Base-by-base conservation (phyloP, 2,797 vertebrate genomes). In the Smutsia gigantea region DNA sequence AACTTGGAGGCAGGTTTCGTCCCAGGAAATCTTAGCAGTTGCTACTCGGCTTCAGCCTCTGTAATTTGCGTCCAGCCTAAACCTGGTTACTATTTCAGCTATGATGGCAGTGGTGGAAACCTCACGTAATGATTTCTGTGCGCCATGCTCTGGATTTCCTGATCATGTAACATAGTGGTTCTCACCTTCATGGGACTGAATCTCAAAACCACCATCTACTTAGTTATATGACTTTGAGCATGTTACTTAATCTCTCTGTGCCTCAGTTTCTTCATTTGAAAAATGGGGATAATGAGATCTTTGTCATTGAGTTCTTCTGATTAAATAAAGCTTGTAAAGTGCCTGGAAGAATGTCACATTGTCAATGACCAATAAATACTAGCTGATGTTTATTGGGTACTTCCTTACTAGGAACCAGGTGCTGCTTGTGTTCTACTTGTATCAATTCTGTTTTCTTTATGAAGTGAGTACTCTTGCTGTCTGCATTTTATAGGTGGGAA, bases 211-310 rank as follows among this genome's bases (percentile, higher is more conserved):
- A 49, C 34, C 2, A 0, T 71, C 4, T n/a, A 21, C 23, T 13
- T 51, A 34, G 25, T 75, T 86, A 34, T 19, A 29, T 71, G 81
- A 78, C 84, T 10, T 63, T 42, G 17, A 91, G 46, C 57, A 82
- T 34, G 25, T 82, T 59, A 23, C 64, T 71, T 61, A 51, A 34
- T 23, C 14, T 61, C 69, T 87, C 51, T 9, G 25, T 57, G 51
- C 55, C 63, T 89, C 75, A 11, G 46, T 66, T 90, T 92, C 72
- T 85, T 90, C 85, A 39, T 88, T 57, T 78, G 51, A 63, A 63
- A 95, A 93, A 55, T n/a, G 53, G 14, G 51, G 34, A 37, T 37
- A 1, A 17, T 12, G 69, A 57, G 55, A 31, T 53, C 42, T 85
- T 71, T 51, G 46, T 46, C 82, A 42, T 15, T n/a, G 77, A 66